Evolutionary conservation across 2,888 invertebrate genomes (phyloP), one percentile per base, ranked within the genome.

Genomic region (Ormyrus rosae): DNA sequence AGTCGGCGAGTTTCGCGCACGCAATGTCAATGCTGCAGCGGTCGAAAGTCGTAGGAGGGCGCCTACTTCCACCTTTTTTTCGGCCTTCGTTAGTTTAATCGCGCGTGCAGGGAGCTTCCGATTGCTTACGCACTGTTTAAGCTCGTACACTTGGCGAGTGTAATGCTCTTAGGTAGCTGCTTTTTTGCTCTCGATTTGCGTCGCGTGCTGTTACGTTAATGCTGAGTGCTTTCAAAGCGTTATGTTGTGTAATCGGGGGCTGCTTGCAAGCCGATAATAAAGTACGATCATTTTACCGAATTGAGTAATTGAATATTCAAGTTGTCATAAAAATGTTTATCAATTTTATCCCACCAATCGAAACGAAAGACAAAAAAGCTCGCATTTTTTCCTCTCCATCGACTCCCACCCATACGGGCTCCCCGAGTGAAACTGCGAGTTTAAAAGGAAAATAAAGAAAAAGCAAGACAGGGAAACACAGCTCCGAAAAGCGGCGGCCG

Each of bases 1-100:
- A 82, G 84, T 71, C 80, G 78, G 77, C 83, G 82, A 60, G 11
- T n/a, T 48, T 13, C 6, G 51, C 50, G 53, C 63, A 72, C 72
- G 72, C 63, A 73, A 73, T 73, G 73, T 73, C 73, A 73, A 64
- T 73, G 73, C 73, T 73, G 56, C 58, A 58, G 45, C n/a, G 34
- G 55, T 6, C 10, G 50, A 70, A 60, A 70, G 70, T 53, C 55
- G 34, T 11, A 68, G 51, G 56, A 10, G 48, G 53, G 10, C 45
- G 19, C 51, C 50, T 11, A 3, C 63, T 1, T n/a, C 11, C 4
- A 34, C 7, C 19, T 70, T 70, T 70, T 13, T 8, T n/a, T 48
- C n/a, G 10, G 8, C 19, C 19, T 58, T 56, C 69, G 48, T 48
- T 58, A 58, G 69, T 58, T 70, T 70, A 70, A 70, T 70, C 58